Percentiles rank a stretch among this genome's conserved stretches.
These are phyloP conservation scores for Hemitrygon akajei DNA, from an alignment of 2,797 vertebrate species.

Conservation along the genomic window DNA sequence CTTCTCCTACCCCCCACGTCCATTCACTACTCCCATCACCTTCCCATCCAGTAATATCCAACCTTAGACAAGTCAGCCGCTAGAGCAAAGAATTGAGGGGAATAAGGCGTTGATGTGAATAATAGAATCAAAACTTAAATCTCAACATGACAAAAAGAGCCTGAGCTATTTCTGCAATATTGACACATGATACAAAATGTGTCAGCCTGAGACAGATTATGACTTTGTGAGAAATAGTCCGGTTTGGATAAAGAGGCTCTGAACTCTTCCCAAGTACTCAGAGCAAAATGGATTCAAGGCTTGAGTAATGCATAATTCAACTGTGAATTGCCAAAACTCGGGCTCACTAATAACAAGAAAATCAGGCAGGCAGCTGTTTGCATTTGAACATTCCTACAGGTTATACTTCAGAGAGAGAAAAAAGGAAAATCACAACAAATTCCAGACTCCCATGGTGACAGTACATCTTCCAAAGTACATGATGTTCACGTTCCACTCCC, in stretches of 20 bases:
- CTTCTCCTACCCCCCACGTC: no score
- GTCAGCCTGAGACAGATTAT: neutral
- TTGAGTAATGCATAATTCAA: neutral
- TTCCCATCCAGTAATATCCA: neutral
- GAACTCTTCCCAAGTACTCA: neutral
- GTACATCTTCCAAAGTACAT: neutral
- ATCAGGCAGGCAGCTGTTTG: neutral
- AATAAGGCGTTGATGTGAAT: neutral
- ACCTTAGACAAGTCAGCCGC: neutral
- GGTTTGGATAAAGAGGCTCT: neutral
- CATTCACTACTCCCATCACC: no score
- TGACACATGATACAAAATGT: no score
- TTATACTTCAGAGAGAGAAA: neutral
- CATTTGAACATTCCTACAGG: neutral
- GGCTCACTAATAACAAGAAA: neutral
- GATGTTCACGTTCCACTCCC: neutral
- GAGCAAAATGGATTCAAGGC: neutral
- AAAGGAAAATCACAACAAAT: neutral
- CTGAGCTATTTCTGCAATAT: neutral
- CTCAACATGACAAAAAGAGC: neutral
- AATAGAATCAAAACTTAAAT: neutral
- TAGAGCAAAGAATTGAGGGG: neutral
- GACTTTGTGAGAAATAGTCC: neutral
- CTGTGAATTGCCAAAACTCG: neutral
- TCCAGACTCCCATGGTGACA: neutral